These are phyloP conservation scores for Oncorhynchus masou DNA, from an alignment of 2,113 vertebrate genomes.

Conservation along the genomic window DNA sequence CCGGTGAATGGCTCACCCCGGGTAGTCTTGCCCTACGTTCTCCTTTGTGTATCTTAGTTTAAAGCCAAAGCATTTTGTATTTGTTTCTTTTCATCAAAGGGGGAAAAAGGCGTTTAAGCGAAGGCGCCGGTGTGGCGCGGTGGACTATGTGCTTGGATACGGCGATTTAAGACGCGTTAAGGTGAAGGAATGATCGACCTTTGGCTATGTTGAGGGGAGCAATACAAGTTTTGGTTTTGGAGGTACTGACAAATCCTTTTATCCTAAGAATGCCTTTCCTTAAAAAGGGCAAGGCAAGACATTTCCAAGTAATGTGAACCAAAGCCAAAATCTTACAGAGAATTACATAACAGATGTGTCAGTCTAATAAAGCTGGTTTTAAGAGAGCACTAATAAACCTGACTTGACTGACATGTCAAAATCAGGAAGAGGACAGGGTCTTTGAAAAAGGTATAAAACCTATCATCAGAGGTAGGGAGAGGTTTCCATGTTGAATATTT, in stretches of 20 bases:
- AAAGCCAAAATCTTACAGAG: not conserved
- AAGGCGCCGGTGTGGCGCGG: not conserved
- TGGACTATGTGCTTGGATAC: not conserved
- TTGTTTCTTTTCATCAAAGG: conserved; percentile 10
- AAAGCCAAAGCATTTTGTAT: not conserved
- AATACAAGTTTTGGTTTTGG: not conserved
- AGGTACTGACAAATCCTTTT: not conserved
- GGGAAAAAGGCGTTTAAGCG: not conserved
- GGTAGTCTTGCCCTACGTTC: conserved; percentile 1
- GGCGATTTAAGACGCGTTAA: not conserved
- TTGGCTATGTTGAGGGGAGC: not conserved
- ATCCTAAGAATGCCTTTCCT: not conserved
- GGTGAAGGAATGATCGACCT: not conserved
- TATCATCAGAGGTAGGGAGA: not conserved
- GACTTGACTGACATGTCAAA: not conserved
- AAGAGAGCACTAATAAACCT: not conserved
- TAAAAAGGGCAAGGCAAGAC: not conserved
- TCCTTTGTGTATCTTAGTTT: conserved; percentile 9
- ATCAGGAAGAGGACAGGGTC: too few relatives aligned
- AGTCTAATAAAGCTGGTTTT: not conserved
- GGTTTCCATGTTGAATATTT: not conserved
- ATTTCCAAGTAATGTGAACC: not conserved
- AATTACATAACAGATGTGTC: not conserved
- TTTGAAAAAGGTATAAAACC: not conserved
- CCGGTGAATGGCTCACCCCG: conserved; percentile 17